Conservation (phyloP, 2,797 vertebrate species). For the Neomorphus geoffroyi region DNA sequence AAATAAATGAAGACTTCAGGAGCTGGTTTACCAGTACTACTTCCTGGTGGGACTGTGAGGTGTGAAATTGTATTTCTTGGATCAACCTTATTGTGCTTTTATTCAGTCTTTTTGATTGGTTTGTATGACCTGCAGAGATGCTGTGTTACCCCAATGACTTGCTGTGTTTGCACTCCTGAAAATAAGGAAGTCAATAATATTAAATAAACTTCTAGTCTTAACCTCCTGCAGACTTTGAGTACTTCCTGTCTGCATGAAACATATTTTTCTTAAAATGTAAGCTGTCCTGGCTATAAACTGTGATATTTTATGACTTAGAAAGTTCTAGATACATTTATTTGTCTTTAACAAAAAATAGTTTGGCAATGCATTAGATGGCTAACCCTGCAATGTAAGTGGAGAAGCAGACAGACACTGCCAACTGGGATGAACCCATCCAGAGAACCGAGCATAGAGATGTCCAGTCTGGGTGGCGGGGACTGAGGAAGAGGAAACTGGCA, state of each 20-base stretch:
- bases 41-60: neutral
- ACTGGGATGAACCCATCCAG: accelerated
- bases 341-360: neutral
- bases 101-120: neutral
- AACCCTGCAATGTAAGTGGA: accelerated
- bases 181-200: neutral
- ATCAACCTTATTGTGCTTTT: neutral
- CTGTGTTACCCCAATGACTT: neutral
- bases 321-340: neutral
- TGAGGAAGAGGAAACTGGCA: neutral
- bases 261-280: neutral
- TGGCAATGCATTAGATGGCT: neutral
- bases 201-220: neutral
- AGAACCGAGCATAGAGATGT: neutral
- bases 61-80: neutral
- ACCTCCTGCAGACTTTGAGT: neutral
- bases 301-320: neutral
- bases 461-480: neutral
- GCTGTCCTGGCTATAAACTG: neutral
- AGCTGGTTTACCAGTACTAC: neutral
- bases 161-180: neutral
- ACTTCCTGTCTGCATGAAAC: neutral
- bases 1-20: neutral
- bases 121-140: neutral
- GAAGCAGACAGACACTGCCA: neutral